Conservation (phyloP, 2,797 vertebrate genomes). For the Masticophis lateralis region DNA sequence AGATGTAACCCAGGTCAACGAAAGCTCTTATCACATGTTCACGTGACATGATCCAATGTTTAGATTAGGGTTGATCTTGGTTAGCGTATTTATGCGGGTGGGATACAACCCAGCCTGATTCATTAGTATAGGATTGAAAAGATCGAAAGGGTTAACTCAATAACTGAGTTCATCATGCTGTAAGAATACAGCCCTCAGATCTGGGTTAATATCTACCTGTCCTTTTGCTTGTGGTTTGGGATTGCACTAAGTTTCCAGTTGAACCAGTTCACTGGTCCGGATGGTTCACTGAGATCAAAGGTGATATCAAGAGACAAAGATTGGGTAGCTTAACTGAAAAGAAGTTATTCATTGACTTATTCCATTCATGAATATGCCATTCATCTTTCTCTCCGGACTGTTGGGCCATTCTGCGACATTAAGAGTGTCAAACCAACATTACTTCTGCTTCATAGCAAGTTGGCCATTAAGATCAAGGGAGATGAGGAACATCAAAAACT, state of each 20-base stretch:
- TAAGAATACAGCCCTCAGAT: background rate
- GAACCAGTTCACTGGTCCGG: background rate
- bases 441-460: background rate
- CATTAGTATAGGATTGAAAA: background rate
- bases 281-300: background rate
- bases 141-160: background rate
- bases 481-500: background rate
- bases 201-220: background rate
- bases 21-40: background rate
- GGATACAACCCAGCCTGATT: background rate
- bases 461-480: background rate
- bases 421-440: background rate
- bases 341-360: fast-evolving
- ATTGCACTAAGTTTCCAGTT: background rate
- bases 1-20: background rate
- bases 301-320: background rate
- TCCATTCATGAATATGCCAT: background rate
- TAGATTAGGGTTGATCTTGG: background rate
- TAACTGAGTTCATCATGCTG: background rate
- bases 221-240: background rate
- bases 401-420: background rate
- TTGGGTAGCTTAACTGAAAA: background rate
- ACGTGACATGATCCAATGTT: background rate
- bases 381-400: background rate
- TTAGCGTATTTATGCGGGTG: background rate